Evolutionary conservation across 2,113 vertebrate genomes (phyloP).

Genomic region (Peromyscus leucopus): DNA sequence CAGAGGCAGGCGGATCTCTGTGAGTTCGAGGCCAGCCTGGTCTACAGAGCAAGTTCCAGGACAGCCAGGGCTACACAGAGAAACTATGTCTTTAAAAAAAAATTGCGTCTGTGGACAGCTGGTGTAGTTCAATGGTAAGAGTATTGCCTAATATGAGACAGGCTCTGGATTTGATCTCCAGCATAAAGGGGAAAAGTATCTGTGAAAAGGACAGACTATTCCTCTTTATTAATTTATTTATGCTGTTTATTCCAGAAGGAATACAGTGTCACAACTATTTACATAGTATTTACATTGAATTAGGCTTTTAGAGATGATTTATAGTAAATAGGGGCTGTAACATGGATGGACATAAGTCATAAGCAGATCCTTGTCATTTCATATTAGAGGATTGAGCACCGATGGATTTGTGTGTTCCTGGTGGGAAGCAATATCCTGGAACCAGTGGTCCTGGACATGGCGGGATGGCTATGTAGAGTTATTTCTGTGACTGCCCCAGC

Average conservation of each 20-base stretch:
- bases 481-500: neutral
- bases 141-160: neutral
- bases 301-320: neutral
- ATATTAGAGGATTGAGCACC: neutral
- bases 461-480: neutral
- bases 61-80: too few species aligned
- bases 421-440: neutral
- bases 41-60: too few species aligned
- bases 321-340: neutral
- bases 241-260: neutral
- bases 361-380: neutral
- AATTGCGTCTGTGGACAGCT: neutral
- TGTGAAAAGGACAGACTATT: neutral
- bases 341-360: neutral
- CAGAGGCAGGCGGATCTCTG: too few species aligned
- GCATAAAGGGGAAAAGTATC: neutral
- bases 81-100: neutral
- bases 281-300: neutral
- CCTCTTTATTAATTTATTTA: neutral
- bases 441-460: neutral
- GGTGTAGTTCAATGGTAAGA: neutral
- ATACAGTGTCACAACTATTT: neutral
- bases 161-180: neutral
- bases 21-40: too few species aligned
- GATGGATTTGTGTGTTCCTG: neutral